phyloP scores from a whole-genome alignment of 2,113 vertebrate species.

The Typhlomys cinereus region DNA sequence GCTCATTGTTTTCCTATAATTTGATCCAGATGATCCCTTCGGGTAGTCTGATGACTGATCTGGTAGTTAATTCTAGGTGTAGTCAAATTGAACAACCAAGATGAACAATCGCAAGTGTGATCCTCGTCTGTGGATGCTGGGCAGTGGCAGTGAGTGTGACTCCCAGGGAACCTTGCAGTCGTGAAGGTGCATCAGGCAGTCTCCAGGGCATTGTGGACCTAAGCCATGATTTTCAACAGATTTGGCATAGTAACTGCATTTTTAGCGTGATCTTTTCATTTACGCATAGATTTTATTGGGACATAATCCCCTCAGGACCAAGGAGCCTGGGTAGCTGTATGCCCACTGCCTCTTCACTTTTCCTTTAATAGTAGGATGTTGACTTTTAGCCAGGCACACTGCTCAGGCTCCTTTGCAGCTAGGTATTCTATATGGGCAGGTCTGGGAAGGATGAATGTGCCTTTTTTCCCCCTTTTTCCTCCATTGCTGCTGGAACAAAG shows the following conservation, averaged over 20 bases:
- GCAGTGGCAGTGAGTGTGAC: too few relatives aligned
- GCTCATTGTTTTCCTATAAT: too few relatives aligned
- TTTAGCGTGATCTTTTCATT: neutral
- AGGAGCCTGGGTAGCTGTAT: neutral
- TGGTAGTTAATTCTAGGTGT: too few relatives aligned
- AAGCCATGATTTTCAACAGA: neutral
- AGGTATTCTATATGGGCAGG: neutral
- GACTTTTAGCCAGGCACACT: neutral
- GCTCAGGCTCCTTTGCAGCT: neutral
- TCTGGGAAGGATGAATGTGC: neutral
- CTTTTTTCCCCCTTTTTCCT: neutral
- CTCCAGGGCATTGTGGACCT: neutral
- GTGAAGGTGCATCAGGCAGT: neutral
- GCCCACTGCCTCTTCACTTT: neutral
- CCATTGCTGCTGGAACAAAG: neutral
- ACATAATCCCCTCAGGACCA: neutral
- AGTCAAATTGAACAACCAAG: too few relatives aligned
- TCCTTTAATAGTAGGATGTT: neutral
- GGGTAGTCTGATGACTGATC: too few relatives aligned
- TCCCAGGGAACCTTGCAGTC: rapidly evolving
- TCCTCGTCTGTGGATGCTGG: too few relatives aligned
- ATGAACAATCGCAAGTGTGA: too few relatives aligned
- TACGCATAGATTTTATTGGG: too few relatives aligned
- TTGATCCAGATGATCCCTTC: too few relatives aligned
- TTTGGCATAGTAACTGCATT: neutral